These are phyloP conservation scores for Erebia epiphron DNA, from an alignment of 2,888 invertebrate genomes.

Conservation along the genomic window DNA sequence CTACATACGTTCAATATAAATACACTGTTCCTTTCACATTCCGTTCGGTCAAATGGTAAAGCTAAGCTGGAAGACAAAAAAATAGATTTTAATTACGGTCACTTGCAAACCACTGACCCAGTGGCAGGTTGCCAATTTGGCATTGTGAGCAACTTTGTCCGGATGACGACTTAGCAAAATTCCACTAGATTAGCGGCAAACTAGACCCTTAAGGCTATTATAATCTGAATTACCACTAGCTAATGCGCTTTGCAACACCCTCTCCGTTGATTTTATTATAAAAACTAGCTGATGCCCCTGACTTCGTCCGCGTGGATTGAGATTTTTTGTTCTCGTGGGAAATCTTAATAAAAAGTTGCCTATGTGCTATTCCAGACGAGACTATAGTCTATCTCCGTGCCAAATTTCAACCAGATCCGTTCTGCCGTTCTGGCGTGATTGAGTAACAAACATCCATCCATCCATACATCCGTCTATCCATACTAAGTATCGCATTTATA, in stretches of 20 bases:
- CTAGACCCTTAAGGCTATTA: constrained; percentile 17
- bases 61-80: background rate
- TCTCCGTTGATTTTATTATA: background rate
- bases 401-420: too few species aligned
- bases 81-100: constrained; percentile 22
- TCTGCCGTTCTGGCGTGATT: too few species aligned
- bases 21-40: background rate
- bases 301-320: too few species aligned
- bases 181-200: constrained; percentile 26
- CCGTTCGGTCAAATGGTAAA: background rate
- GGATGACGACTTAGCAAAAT: constrained; percentile 24
- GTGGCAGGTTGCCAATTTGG: constrained; percentile 36
- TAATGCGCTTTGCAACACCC: background rate
- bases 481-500: too few species aligned
- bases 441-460: too few species aligned
- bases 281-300: background rate
- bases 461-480: too few species aligned
- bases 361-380: too few species aligned
- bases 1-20: background rate
- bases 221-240: background rate
- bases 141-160: constrained; percentile 29
- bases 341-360: too few species aligned
- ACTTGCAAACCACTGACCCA: constrained; percentile 22
- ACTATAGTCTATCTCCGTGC: too few species aligned
- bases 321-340: too few species aligned